These are phyloP conservation scores for Seira ritae DNA, from an alignment of 2,888 invertebrate genomes.

Conservation along the genomic window DNA sequence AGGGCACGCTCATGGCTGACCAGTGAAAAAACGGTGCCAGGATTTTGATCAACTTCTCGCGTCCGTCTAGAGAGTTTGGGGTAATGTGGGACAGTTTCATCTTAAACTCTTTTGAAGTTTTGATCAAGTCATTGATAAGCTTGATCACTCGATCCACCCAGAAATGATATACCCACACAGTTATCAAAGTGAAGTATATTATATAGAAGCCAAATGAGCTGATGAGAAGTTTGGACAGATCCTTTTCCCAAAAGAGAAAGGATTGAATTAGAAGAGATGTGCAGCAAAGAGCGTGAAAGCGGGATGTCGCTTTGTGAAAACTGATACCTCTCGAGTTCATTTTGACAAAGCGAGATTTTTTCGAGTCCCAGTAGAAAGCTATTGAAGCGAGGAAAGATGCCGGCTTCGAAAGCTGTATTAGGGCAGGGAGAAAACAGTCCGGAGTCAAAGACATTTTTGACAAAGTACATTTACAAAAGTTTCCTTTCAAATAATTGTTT, in stretches of 20 bases:
- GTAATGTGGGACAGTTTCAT: no score
- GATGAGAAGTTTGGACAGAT: constrained; percentile 23
- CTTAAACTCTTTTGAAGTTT: constrained; percentile 19
- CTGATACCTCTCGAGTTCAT: no score
- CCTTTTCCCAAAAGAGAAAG: not conserved
- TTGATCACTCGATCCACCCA: not conserved
- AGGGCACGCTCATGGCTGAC: constrained; percentile 45
- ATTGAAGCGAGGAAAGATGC: constrained; percentile 35
- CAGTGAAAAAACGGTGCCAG: constrained; percentile 35
- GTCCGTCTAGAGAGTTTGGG: constrained; percentile 22
- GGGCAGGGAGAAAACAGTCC: constrained; percentile 35
- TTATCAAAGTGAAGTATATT: constrained; percentile 17
- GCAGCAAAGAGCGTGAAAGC: no score
- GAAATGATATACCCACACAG: constrained; percentile 37
- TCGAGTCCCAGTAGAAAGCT: constrained; percentile 40
- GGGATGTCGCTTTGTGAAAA: no score
- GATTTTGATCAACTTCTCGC: constrained; percentile 39
- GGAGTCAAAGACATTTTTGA: no score
- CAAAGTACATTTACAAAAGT: no score
- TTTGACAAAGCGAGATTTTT: no score
- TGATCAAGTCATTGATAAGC: constrained; percentile 28
- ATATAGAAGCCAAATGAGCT: constrained; percentile 41
- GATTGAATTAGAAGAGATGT: no score
- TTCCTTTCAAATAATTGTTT: no score
- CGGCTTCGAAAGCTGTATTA: constrained; percentile 39